These are phyloP conservation scores for Drosophila virilis DNA, from an alignment of 1,140 invertebrate species.

Conservation along the genomic window DNA sequence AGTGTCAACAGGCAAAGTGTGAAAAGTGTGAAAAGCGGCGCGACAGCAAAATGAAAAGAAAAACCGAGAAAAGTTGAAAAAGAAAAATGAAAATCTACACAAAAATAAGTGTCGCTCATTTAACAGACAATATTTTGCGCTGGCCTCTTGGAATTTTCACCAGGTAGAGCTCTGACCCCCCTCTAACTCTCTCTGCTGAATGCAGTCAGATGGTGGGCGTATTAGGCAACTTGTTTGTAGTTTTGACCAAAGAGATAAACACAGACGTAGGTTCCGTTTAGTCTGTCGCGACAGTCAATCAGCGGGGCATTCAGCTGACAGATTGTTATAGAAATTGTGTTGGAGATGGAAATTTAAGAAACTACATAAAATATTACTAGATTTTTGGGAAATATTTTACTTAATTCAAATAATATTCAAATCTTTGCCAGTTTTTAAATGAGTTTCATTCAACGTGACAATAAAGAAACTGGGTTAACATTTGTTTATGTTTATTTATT, in stretches of 20 bases:
- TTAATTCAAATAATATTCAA: slow-evolving; percentile 11
- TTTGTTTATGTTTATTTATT: slow-evolving; percentile 9
- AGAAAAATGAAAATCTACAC: slow-evolving; percentile 40
- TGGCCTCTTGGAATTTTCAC: slow-evolving; percentile 69
- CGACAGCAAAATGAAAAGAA: slow-evolving; percentile 25
- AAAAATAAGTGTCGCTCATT: slow-evolving; percentile 61
- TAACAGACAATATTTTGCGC: slow-evolving; percentile 29
- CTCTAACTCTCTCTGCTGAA: not conserved
- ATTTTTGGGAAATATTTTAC: slow-evolving; percentile 12
- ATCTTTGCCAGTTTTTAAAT: not conserved
- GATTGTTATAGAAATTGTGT: not conserved
- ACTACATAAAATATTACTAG: slow-evolving; percentile 9
- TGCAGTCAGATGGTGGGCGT: slow-evolving; percentile 48
- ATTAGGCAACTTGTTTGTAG: slow-evolving; percentile 32
- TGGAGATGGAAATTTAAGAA: not conserved
- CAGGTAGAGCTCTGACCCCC: slow-evolving; percentile 46
- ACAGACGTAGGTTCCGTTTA: not conserved
- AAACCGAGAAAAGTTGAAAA: slow-evolving; percentile 25
- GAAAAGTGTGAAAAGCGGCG: slow-evolving; percentile 58
- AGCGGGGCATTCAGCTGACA: slow-evolving; percentile 20
- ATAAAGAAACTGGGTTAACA: slow-evolving; percentile 27
- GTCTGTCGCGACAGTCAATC: slow-evolving; percentile 27
- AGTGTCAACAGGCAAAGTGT: slow-evolving; percentile 52
- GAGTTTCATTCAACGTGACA: slow-evolving; percentile 1
- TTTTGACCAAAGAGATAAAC: not conserved